Conservation (phyloP, 2,888 invertebrate genomes). For the Drosophila buzzatii region DNA sequence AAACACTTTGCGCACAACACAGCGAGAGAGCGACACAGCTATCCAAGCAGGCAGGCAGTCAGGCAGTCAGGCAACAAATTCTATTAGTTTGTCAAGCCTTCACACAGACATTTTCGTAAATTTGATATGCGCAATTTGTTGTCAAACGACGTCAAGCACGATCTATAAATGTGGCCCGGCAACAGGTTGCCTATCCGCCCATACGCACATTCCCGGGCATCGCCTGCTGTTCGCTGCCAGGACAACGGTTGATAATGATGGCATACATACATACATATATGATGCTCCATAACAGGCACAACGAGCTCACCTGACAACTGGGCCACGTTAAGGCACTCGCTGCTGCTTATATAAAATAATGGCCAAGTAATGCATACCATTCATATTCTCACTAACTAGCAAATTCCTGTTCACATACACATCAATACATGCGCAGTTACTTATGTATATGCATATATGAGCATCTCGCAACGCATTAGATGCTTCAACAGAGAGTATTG, state of each 20-base stretch:
- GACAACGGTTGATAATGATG: slow-evolving; percentile 26
- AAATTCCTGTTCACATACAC: slow-evolving; percentile 33
- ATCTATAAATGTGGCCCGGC: slow-evolving; percentile 49
- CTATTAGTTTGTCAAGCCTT: slow-evolving; percentile 74
- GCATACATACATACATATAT: background rate
- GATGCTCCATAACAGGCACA: slow-evolving; percentile 64
- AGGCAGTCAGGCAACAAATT: slow-evolving; percentile 63
- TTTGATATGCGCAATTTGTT: slow-evolving; percentile 81
- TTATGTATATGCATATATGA: background rate
- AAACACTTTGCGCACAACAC: slow-evolving; percentile 67
- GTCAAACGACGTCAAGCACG: slow-evolving; percentile 59
- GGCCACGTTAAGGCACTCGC: slow-evolving; percentile 37
- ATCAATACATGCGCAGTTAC: background rate
- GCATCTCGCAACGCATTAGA: background rate
- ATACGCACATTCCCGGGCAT: slow-evolving; percentile 61
- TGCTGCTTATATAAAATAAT: slow-evolving; percentile 56
- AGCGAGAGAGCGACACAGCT: slow-evolving; percentile 1
- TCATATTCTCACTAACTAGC: slow-evolving; percentile 47
- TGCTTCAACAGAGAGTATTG: background rate
- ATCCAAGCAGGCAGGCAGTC: slow-evolving; percentile 22
- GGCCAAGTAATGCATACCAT: slow-evolving; percentile 37
- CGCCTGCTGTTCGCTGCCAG: slow-evolving; percentile 20
- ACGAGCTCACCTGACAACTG: slow-evolving; percentile 53
- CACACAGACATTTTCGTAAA: slow-evolving; percentile 74
- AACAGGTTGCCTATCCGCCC: slow-evolving; percentile 52